A percentile compares a stretch with the other conserved stretches of the same genome.
These are phyloP conservation scores for Cataglyphis altisquamis DNA, from an alignment of 2,888 invertebrate genomes.

Conservation along the genomic window DNA sequence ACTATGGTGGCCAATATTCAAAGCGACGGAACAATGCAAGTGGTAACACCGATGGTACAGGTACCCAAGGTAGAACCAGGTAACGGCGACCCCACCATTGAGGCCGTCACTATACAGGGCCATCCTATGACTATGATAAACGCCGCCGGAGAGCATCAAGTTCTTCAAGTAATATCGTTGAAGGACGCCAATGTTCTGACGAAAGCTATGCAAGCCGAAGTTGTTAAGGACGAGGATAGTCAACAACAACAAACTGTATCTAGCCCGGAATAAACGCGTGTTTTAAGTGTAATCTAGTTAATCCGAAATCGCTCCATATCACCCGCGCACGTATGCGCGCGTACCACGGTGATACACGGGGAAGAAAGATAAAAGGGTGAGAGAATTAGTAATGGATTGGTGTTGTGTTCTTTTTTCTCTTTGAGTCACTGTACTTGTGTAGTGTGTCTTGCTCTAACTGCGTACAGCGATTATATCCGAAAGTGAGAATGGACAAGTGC, in stretches of 20 bases:
- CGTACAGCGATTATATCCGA: constrained; percentile 59
- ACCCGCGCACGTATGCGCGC: constrained; percentile 47
- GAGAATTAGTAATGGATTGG: constrained; percentile 68
- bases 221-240: constrained; percentile 84
- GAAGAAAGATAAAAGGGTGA: constrained; percentile 51
- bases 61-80: constrained; percentile 93
- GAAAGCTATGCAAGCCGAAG: constrained; percentile 91
- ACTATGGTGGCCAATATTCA: constrained; percentile 97
- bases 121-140: constrained; percentile 93
- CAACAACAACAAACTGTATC: constrained; percentile 86
- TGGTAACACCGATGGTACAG: constrained; percentile 93
- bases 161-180: constrained; percentile 93
- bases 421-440: constrained; percentile 65
- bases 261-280: constrained; percentile 83
- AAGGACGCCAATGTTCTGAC: constrained; percentile 94
- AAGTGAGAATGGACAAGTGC: constrained; percentile 59
- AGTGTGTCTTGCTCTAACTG: constrained; percentile 57
- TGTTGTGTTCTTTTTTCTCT: constrained; percentile 69
- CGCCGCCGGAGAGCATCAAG: constrained; percentile 91
- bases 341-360: constrained; percentile 62
- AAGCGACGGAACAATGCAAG: constrained; percentile 93
- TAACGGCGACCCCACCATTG: constrained; percentile 91
- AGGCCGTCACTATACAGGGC: constrained; percentile 92
- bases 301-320: constrained; percentile 63
- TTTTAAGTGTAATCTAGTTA: constrained; percentile 66